Evolutionary conservation across 2,888 invertebrate genomes (phyloP).

Genomic region (Parapristionchus giblindavisi): DNA sequence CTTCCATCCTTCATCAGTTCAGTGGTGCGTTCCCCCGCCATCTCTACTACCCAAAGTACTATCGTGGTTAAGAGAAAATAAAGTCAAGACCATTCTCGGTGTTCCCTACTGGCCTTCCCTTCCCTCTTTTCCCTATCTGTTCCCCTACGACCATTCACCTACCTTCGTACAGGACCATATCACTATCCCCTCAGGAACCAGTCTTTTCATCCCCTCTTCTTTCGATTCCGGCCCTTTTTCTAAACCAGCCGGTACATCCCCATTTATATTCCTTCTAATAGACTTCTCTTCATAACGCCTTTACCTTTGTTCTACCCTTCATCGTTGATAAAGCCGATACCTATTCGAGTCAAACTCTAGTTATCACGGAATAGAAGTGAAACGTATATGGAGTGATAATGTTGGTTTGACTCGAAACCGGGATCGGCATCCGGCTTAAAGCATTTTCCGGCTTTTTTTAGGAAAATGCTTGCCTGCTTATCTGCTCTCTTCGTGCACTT

Average conservation of each 20-base stretch:
- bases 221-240: background rate
- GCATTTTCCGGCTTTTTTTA: too few species aligned
- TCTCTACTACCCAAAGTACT: background rate
- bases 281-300: background rate
- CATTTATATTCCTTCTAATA: background rate
- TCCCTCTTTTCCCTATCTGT: background rate
- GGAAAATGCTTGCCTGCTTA: too few species aligned
- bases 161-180: too few species aligned
- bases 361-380: too few species aligned
- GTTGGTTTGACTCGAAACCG: too few species aligned
- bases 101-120: slow-evolving; percentile 4
- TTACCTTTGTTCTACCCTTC: slow-evolving; percentile 1
- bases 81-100: background rate
- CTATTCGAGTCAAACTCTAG: too few species aligned
- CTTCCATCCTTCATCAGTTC: background rate
- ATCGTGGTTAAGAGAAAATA: background rate
- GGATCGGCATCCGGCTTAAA: too few species aligned
- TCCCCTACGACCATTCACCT: too few species aligned
- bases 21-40: slow-evolving; percentile 21
- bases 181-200: too few species aligned
- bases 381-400: too few species aligned
- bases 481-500: too few species aligned
- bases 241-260: background rate
- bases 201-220: background rate
- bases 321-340: too few species aligned